phyloP scores from a whole-genome alignment of 2,797 vertebrate species.

The Poeciliopsis turneri region DNA sequence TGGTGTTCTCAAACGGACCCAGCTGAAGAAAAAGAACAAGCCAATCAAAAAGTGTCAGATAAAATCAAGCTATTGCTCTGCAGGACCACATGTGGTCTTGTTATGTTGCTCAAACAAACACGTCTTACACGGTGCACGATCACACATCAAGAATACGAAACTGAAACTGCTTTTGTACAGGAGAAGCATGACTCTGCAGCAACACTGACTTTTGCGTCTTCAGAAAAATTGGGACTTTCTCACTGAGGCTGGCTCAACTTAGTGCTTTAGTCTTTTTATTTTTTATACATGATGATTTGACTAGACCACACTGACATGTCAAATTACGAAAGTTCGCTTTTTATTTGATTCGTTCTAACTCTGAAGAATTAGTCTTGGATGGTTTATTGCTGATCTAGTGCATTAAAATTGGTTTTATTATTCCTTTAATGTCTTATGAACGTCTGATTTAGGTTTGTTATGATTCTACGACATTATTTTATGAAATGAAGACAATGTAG shows the following conservation, averaged over 20 bases:
- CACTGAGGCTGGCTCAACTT: not conserved
- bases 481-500: not conserved
- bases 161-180: not conserved
- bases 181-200: not conserved
- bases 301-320: not conserved
- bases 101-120: not conserved
- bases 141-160: not conserved
- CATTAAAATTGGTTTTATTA: not conserved
- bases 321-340: not conserved
- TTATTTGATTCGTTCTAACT: not conserved
- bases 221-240: not conserved
- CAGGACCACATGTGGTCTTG: not conserved
- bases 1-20: conserved; percentile 67
- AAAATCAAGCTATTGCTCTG: not conserved
- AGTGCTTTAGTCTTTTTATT: not conserved
- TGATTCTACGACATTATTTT: not conserved
- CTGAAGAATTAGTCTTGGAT: not conserved
- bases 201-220: not conserved
- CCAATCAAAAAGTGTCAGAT: not conserved
- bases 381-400: not conserved
- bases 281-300: not conserved
- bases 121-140: not conserved
- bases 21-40: conserved; percentile 62
- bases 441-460: not conserved
- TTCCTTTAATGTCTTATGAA: not conserved